Evolutionary conservation across 2,113 vertebrate genomes (phyloP), one percentile per base, ranked within the genome.

Genomic region (Ictalurus punctatus): DNA sequence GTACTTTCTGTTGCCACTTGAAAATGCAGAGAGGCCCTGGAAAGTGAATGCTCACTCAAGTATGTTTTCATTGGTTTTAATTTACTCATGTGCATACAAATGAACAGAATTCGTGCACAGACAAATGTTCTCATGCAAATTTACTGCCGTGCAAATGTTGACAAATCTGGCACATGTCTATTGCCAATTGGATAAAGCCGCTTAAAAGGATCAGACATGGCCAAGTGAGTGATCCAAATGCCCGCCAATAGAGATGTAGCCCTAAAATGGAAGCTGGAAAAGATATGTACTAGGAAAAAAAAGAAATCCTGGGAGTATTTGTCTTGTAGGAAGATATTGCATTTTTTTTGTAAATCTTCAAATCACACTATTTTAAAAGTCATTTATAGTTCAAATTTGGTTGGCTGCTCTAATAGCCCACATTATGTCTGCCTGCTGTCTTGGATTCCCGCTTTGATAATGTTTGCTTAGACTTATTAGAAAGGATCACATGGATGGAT

Each of bases 1-100:
- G 69, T 84, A 63, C 67, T 88, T 80, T 88, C 65, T 83, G 87
- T 84, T 88, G 48, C 40, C 59, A 88, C 71, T 78, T 58, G 40
- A 88, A 78, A 88, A 83, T 78, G 87, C 74, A 59, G 27, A 84
- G 40, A 84, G 59, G 58, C 17, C 40, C 69, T 84, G 80, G 44
- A 61, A 76, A 84, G 81, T 74, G 87, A 73, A 78, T 61, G n/a
- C 54, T 79, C 83, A 40, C 59, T 85, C 58, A 56, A 56, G 58
- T 76, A 56, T 63, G 56, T 65, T 85, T 84, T 56, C 83, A 69
- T 40, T 89, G 74, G 63, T 54, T 71, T 48, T 85, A 37, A 86
- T 78, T 59, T 40, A 86, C 21, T 76, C 19, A 48, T 79, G 44
- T 25, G 87, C 25, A 67, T 44, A 79, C 58, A 63, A 85, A 76